phyloP scores from a whole-genome alignment of 2,113 vertebrate species.

The Diglossa brunneiventris region DNA sequence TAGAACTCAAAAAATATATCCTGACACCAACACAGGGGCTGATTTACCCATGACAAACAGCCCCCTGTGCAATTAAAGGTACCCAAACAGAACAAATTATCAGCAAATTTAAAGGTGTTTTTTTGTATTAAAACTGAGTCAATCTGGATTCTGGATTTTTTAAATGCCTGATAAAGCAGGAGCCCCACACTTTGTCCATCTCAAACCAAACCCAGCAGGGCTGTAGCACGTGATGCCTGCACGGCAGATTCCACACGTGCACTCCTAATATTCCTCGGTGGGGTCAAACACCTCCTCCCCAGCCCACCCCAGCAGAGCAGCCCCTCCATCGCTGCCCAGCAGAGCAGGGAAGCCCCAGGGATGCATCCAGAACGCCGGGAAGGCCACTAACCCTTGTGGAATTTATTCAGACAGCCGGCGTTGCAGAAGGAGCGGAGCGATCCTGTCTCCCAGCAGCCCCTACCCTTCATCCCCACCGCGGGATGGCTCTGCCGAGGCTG shows the following conservation, averaged over 20 bases:
- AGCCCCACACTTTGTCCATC: neutral
- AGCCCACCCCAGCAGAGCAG: neutral
- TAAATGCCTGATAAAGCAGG: neutral
- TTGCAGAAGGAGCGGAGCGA: slow-evolving; percentile 89
- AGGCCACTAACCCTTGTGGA: slow-evolving; percentile 88
- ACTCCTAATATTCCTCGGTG: rapidly evolving
- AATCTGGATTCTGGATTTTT: neutral
- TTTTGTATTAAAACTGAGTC: neutral
- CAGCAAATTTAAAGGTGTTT: too few relatives aligned
- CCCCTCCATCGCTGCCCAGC: neutral
- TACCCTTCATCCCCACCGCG: slow-evolving; percentile 89
- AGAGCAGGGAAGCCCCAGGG: neutral
- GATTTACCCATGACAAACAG: neutral
- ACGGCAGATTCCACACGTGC: neutral
- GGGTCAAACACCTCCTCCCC: neutral
- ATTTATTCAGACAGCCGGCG: slow-evolving; percentile 89
- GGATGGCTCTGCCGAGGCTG: slow-evolving; percentile 56
- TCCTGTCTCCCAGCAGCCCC: slow-evolving; percentile 91
- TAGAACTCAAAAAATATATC: neutral
- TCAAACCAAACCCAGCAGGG: too few relatives aligned
- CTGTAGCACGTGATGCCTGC: rapidly evolving
- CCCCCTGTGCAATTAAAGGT: neutral
- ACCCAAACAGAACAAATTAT: neutral
- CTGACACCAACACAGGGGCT: neutral
- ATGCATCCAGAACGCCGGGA: neutral